These are phyloP conservation scores for Microcebus jonahi DNA, from an alignment of 2,113 vertebrate genomes.

Conservation along the genomic window DNA sequence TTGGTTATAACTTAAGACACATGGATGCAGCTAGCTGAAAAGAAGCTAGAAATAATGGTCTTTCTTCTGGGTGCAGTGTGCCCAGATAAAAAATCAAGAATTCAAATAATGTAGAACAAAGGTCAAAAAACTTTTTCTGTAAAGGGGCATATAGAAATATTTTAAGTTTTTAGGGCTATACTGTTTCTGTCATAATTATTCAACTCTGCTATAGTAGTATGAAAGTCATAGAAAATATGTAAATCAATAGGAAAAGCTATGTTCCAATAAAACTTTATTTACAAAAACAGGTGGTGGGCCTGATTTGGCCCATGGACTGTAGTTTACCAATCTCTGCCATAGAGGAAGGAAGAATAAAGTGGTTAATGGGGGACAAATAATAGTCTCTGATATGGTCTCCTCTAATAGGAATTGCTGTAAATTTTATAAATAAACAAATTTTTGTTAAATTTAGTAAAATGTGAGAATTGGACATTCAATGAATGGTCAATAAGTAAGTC, in stretches of 20 bases:
- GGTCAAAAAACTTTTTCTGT: too few relatives aligned
- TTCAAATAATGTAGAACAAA: too few relatives aligned
- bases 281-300: neutral
- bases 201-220: too few relatives aligned
- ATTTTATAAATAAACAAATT: neutral
- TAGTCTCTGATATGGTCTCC: neutral
- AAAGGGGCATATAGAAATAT: too few relatives aligned
- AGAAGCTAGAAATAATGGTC: too few relatives aligned
- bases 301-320: neutral
- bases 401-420: neutral
- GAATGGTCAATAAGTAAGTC: neutral
- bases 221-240: neutral
- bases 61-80: too few relatives aligned
- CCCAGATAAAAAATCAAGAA: too few relatives aligned
- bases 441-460: neutral
- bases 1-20: too few relatives aligned
- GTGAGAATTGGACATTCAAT: neutral
- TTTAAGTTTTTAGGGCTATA: too few relatives aligned
- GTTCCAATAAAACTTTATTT: neutral
- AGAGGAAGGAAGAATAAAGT: neutral
- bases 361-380: neutral
- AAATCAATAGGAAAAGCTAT: neutral
- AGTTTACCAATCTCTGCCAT: neutral
- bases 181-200: too few relatives aligned
- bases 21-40: too few relatives aligned